Percentiles rank a stretch among this genome's conserved stretches.
phyloP scores from a whole-genome alignment of 2,797 vertebrate species.

The Myotis findleyi region DNA sequence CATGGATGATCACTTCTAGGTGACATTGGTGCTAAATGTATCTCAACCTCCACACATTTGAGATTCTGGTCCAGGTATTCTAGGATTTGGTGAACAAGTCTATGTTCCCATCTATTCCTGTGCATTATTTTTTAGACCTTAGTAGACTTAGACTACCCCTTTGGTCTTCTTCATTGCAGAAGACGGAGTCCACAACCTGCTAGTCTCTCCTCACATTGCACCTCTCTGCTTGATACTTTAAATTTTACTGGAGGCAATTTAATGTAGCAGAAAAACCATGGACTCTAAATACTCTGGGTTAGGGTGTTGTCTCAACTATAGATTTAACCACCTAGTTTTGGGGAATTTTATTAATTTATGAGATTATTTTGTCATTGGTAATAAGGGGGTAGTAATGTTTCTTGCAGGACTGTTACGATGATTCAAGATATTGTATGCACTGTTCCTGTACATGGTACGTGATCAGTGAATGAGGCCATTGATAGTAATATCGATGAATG shows the following conservation, averaged over 20 bases:
- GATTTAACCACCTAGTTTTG: not conserved
- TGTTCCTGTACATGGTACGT: not conserved
- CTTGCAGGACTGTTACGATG: not conserved
- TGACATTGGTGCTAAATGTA: not conserved
- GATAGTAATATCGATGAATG: not conserved
- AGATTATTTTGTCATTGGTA: conserved; percentile 26
- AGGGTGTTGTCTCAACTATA: not conserved
- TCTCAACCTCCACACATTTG: not conserved
- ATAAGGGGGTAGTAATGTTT: not conserved
- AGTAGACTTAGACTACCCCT: not conserved
- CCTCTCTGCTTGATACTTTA: not conserved
- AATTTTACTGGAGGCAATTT: not conserved
- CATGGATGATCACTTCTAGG: not conserved
- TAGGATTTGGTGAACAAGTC: not conserved
- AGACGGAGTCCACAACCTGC: not conserved
- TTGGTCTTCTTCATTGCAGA: not conserved
- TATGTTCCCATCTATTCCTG: not conserved
- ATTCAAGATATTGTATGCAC: not conserved
- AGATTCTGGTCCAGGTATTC: not conserved
- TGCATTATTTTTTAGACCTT: conserved; percentile 21
- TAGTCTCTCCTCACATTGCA: not conserved
- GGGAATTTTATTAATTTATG: not conserved
- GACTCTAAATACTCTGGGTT: not conserved
- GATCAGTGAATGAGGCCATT: not conserved
- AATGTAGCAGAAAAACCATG: not conserved